A percentile compares a stretch with the other conserved stretches of the same genome.
phyloP scores from a whole-genome alignment of 2,797 vertebrate genomes.

The Alfaro cultratus region DNA sequence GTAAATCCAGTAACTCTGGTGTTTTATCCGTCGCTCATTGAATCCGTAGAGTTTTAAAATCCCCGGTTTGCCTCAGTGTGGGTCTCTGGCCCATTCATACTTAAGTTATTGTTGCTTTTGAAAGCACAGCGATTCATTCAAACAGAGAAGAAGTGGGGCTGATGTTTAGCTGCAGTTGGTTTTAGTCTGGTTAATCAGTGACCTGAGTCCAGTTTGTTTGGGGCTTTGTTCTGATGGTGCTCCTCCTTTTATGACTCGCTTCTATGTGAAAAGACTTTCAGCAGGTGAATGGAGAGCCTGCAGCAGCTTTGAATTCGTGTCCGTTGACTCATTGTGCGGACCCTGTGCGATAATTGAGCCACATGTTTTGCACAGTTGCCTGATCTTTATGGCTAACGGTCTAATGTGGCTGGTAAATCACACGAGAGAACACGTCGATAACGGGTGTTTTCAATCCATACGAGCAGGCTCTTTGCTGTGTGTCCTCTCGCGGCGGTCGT shows the following conservation, averaged over 20 bases:
- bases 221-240: constrained; percentile 45
- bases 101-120: constrained; percentile 13
- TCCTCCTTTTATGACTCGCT: constrained; percentile 40
- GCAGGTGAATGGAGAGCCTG: constrained; percentile 37
- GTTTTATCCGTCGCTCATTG: background rate
- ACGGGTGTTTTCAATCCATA: constrained; percentile 14
- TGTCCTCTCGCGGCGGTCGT: constrained; percentile 8
- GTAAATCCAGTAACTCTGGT: background rate
- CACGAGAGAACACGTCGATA: constrained; percentile 28
- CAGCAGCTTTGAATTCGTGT: constrained; percentile 23
- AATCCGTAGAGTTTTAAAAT: background rate
- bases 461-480: constrained; percentile 14
- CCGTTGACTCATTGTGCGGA: constrained; percentile 10
- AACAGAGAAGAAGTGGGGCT: constrained; percentile 1
- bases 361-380: constrained; percentile 35
- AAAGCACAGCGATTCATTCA: constrained; percentile 11
- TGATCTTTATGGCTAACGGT: constrained; percentile 21
- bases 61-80: background rate
- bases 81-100: background rate
- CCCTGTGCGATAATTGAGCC: constrained; percentile 24
- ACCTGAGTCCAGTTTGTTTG: constrained; percentile 49
- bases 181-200: constrained; percentile 61
- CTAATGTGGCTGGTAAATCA: constrained; percentile 33
- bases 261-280: constrained; percentile 51
- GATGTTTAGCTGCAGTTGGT: constrained; percentile 14